Conservation (phyloP, 2,797 vertebrate genomes). For the Florisuga fusca region DNA sequence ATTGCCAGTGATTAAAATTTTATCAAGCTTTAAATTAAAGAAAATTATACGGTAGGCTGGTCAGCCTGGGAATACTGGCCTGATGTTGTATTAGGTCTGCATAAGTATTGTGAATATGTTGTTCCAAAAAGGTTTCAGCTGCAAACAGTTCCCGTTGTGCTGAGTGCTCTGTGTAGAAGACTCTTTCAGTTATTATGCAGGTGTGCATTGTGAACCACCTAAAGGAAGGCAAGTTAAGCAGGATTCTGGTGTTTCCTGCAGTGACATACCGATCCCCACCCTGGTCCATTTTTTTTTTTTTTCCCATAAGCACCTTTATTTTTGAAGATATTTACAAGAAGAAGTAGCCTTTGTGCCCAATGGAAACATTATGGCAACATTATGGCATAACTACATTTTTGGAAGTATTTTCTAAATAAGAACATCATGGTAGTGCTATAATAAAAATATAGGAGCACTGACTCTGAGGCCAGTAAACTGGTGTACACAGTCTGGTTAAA, state of each 20-base stretch:
- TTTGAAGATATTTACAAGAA: neutral
- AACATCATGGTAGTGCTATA: neutral
- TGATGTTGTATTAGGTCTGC: neutral
- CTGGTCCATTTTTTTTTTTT: neutral
- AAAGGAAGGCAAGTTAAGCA: neutral
- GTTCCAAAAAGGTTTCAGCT: neutral
- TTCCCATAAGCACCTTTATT: neutral
- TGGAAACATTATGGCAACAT: neutral
- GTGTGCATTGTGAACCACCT: neutral
- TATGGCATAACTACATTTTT: neutral
- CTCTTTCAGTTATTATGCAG: neutral
- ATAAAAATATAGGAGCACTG: neutral
- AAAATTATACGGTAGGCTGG: neutral
- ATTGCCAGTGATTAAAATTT: neutral
- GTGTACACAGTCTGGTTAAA: neutral
- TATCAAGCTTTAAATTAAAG: neutral
- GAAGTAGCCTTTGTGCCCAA: neutral
- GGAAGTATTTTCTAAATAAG: neutral
- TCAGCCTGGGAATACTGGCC: neutral
- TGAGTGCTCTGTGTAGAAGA: neutral
- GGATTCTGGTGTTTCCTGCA: neutral
- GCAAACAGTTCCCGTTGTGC: neutral
- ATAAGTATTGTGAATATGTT: rapidly evolving
- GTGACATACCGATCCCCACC: neutral
- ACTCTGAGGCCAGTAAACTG: neutral